Conservation (phyloP, 1,140 invertebrate species). For the Hypsibius dujardini region DNA sequence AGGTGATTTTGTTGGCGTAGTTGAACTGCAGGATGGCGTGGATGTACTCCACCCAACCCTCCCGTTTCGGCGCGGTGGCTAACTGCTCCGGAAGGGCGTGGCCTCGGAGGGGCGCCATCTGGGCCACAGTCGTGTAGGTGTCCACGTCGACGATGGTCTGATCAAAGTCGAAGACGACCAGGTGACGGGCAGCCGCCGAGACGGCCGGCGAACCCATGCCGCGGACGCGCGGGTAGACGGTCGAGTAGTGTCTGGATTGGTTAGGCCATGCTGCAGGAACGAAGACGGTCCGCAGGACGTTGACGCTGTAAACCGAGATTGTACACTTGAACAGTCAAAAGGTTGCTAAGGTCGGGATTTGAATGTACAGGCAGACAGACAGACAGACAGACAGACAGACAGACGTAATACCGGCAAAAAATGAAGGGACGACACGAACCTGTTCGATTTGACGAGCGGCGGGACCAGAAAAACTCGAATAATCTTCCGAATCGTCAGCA, state of each 20-base stretch:
- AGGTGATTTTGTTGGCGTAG: background rate
- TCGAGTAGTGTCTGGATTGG: background rate
- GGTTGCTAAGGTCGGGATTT: slow-evolving; percentile 1
- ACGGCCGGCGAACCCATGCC: too few relatives aligned
- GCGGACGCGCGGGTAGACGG: too few relatives aligned
- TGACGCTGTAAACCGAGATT: background rate
- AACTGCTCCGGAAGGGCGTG: background rate
- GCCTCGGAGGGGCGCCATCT: background rate
- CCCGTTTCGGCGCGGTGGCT: background rate
- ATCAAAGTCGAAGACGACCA: background rate
- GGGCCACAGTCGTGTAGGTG: background rate
- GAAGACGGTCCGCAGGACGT: background rate
- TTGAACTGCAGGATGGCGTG: background rate
- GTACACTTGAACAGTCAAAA: background rate
- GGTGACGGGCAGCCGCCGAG: too few relatives aligned
- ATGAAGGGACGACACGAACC: too few relatives aligned
- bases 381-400: background rate
- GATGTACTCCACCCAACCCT: background rate
- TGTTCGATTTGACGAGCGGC: too few relatives aligned
- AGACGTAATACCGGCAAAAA: too few relatives aligned
- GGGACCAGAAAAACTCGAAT: too few relatives aligned
- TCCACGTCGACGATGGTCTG: background rate
- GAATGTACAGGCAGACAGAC: background rate
- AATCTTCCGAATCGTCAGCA: too few relatives aligned
- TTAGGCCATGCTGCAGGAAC: background rate